phyloP scores from a whole-genome alignment of 1,140 invertebrate genomes.

The Drosophila kurseongensis region DNA sequence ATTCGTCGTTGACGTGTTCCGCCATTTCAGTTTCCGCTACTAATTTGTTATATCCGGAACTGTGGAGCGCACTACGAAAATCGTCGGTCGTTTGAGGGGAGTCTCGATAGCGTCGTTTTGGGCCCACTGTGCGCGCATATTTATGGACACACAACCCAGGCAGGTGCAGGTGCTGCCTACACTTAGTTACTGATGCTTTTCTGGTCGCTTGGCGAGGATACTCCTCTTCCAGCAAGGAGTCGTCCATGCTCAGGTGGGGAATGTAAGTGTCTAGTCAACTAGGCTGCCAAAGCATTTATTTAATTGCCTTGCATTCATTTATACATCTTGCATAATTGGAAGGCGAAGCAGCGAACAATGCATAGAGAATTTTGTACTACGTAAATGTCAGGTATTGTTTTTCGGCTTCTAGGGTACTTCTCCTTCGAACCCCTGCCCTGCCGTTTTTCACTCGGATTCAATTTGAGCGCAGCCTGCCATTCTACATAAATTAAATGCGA shows the following conservation, averaged over 20 bases:
- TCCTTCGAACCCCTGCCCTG: background rate
- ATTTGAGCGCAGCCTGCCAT: slow-evolving; percentile 36
- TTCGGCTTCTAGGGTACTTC: background rate
- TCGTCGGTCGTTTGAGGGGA: background rate
- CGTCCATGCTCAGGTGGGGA: background rate
- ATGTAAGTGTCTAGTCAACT: background rate
- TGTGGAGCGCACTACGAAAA: slow-evolving; percentile 19
- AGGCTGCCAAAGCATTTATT: background rate
- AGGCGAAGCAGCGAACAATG: too few species aligned
- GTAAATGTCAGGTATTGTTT: background rate
- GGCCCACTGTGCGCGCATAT: slow-evolving; percentile 5
- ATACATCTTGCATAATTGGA: too few species aligned
- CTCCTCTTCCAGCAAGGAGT: background rate
- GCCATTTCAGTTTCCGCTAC: slow-evolving; percentile 72
- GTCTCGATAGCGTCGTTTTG: too few species aligned
- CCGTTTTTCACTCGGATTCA: slow-evolving; percentile 32
- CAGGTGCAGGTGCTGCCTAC: slow-evolving; percentile 27
- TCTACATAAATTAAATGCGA: slow-evolving; percentile 59
- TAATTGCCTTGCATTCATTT: background rate
- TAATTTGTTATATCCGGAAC: slow-evolving; percentile 67
- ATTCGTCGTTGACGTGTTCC: slow-evolving; percentile 66
- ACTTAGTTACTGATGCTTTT: background rate
- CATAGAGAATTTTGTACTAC: background rate
- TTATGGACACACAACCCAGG: slow-evolving; percentile 24
- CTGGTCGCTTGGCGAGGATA: background rate